Evolutionary conservation across 2,888 invertebrate species (phyloP).

Genomic region (Brachypterus glaber): DNA sequence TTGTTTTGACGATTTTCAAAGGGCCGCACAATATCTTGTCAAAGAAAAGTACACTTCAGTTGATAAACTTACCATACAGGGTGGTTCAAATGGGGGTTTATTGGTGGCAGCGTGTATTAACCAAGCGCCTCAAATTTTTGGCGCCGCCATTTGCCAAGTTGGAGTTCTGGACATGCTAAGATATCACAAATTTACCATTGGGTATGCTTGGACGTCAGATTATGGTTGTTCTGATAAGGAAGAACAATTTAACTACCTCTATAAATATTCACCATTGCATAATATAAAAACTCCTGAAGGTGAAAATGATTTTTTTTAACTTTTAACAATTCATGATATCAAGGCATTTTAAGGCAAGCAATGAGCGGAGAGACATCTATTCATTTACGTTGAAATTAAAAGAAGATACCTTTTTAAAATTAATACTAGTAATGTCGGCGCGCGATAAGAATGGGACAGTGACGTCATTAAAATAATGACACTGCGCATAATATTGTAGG

Average conservation of each 20-base stretch:
- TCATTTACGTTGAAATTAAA: too few species aligned
- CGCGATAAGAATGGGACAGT: too few species aligned
- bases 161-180: constrained; percentile 96
- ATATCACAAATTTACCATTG: constrained; percentile 97
- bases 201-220: constrained; percentile 92
- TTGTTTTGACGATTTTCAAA: constrained; percentile 92
- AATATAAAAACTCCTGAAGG: constrained; percentile 64
- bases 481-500: too few species aligned
- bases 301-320: constrained; percentile 8
- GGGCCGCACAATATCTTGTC: constrained; percentile 82
- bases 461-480: too few species aligned
- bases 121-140: constrained; percentile 90
- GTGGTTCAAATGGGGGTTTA: constrained; percentile 95
- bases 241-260: constrained; percentile 75
- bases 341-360: too few species aligned
- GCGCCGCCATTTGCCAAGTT: constrained; percentile 87
- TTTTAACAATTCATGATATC: background rate
- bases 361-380: too few species aligned
- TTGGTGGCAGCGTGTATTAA: constrained; percentile 91
- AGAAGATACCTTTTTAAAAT: too few species aligned
- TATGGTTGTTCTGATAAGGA: constrained; percentile 85
- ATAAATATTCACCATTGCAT: constrained; percentile 89
- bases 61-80: constrained; percentile 74
- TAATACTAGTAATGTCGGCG: too few species aligned
- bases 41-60: constrained; percentile 67